Evolutionary conservation across 2,888 invertebrate species (phyloP).

Genomic region (Stramonita haemastoma): DNA sequence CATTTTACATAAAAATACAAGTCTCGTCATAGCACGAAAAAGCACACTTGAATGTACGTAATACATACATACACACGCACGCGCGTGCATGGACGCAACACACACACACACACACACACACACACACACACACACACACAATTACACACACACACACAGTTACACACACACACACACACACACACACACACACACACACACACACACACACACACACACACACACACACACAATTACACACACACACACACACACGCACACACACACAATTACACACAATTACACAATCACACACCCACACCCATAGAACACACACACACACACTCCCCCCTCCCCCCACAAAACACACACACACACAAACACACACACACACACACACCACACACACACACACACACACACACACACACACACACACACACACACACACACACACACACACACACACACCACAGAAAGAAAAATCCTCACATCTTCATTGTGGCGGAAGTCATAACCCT

Average conservation of each 20-base stretch:
- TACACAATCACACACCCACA: no score
- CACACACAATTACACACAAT: neutral
- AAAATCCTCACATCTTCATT: constrained; percentile 33
- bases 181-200: neutral
- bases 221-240: neutral
- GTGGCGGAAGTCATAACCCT: constrained; percentile 36
- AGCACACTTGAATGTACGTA: no score
- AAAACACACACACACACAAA: neutral
- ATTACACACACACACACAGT: no score
- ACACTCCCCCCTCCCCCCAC: neutral
- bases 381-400: constrained; percentile 6
- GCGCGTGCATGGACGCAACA: no score
- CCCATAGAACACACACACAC: neutral
- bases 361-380: neutral
- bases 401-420: constrained; percentile 16
- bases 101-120: no score
- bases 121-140: no score
- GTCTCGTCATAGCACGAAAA: no score
- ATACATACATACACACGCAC: neutral
- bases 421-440: constrained; percentile 10
- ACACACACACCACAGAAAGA: neutral
- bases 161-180: neutral
- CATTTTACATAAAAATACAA: no score
- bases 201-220: neutral
- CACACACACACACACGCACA: neutral